These are phyloP conservation scores for Bufo gargarizans DNA, from an alignment of 2,113 vertebrate species.

Conservation along the genomic window DNA sequence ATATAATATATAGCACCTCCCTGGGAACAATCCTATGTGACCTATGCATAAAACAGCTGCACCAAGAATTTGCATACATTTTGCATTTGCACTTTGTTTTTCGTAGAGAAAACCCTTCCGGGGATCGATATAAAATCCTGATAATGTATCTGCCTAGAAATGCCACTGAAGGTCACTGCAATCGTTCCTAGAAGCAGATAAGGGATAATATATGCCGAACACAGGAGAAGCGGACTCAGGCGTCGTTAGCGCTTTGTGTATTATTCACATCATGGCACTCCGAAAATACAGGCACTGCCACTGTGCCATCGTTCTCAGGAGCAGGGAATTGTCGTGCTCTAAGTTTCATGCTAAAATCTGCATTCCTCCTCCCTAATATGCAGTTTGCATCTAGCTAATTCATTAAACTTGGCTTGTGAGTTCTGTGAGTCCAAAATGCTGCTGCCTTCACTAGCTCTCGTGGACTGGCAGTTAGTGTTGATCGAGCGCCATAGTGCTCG, in stretches of 20 bases:
- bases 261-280: neutral
- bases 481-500: too few species aligned
- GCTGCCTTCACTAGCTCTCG: too few species aligned
- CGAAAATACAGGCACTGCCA: too few species aligned
- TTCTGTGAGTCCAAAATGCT: too few species aligned
- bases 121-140: constrained; percentile 23
- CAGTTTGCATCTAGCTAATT: too few species aligned
- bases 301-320: too few species aligned
- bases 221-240: neutral
- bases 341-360: too few species aligned
- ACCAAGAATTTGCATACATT: neutral
- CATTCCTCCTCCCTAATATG: too few species aligned
- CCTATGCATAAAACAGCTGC: neutral
- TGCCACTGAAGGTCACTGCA: constrained; percentile 43
- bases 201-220: constrained; percentile 21
- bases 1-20: neutral
- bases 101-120: neutral
- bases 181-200: constrained; percentile 4
- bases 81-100: constrained; percentile 19
- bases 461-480: too few species aligned
- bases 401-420: too few species aligned
- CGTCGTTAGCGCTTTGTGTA: neutral
- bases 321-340: too few species aligned
- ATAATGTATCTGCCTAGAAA: constrained; percentile 28
- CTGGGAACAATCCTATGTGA: neutral